Base-by-base conservation (phyloP, 2,113 vertebrate genomes). In the Alligator sinensis region DNA sequence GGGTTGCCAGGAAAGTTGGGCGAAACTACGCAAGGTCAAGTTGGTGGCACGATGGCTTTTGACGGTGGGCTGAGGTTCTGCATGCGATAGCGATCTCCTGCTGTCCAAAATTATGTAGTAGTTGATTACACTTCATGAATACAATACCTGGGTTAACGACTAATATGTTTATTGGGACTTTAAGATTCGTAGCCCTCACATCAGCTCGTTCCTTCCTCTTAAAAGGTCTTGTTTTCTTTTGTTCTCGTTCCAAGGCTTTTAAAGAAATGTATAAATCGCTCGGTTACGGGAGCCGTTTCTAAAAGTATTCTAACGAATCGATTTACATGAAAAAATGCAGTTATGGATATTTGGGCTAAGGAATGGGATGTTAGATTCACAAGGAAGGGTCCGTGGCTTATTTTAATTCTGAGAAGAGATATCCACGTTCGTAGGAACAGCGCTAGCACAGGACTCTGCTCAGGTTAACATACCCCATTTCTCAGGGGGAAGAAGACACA, bases 241-340 rank as follows among this genome's bases (percentile, higher is more conserved):
- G 6, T 2, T 17, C 17, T 38, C 34, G 12, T 38, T 5, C 2
- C 11, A 75, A 68, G 57, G 59, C 13, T 72, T 68, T 6, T 27
- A 5, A 84, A 16, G 3, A 83, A 87, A 12, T 77, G 47, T 76
- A 21, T 16, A 82, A 0, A 1, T 75, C n/a, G 17, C 63, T 81
- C 54, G 74, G 68, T 63, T 88, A 85, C 76, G 27, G 3, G 47
- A 8, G 5, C 19, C 80, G 30, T 27, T 75, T 91, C 10, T 47
- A 86, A 87, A 93, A 60, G 88, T 54, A 19, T 47, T 60, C 60
- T 76, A 47, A 47, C 82, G 17, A 87, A 88, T 84, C 90, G 72
- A 93, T 85, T 80, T 80, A 74, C 62, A 55, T 70, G 15, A 87
- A n/a, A 93, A 95, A 94, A 82, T 9, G 80, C 18, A 75, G 58